A percentile compares a stretch with the other conserved stretches of the same genome.
These are phyloP conservation scores for Passer domesticus DNA, from an alignment of 2,113 vertebrate species.

Conservation along the genomic window DNA sequence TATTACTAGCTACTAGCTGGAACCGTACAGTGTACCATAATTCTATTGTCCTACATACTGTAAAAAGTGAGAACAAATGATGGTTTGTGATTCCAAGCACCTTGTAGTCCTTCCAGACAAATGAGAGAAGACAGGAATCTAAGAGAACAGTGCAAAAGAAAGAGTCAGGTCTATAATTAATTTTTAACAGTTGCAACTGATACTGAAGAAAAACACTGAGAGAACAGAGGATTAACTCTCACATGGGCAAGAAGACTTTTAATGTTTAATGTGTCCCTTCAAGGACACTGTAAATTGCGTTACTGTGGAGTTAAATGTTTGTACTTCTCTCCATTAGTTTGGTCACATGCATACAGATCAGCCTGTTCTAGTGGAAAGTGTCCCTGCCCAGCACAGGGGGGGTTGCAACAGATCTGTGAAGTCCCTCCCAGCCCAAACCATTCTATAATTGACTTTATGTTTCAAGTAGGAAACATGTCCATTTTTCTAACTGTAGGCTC, in stretches of 20 bases:
- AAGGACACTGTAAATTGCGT: background rate
- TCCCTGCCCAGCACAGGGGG: background rate
- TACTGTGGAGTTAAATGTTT: background rate
- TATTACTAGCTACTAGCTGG: background rate
- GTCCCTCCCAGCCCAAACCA: background rate
- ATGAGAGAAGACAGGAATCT: background rate
- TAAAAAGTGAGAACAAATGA: background rate
- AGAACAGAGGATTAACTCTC: background rate
- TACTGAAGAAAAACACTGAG: background rate
- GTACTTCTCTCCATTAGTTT: background rate
- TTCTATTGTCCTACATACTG: background rate
- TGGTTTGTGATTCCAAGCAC: background rate
- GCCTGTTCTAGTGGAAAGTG: background rate
- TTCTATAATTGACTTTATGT: background rate
- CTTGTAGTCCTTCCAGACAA: background rate
- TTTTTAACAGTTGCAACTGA: background rate
- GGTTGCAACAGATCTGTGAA: background rate
- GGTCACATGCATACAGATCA: background rate
- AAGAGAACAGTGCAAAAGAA: background rate
- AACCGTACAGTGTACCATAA: background rate
- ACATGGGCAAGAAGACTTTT: background rate
- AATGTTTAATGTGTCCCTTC: background rate
- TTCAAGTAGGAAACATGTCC: background rate
- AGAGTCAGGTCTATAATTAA: background rate
- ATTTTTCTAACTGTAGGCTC: background rate